Evolutionary conservation across 1,140 invertebrate genomes (phyloP).

Genomic region (Trichonephila clavata): DNA sequence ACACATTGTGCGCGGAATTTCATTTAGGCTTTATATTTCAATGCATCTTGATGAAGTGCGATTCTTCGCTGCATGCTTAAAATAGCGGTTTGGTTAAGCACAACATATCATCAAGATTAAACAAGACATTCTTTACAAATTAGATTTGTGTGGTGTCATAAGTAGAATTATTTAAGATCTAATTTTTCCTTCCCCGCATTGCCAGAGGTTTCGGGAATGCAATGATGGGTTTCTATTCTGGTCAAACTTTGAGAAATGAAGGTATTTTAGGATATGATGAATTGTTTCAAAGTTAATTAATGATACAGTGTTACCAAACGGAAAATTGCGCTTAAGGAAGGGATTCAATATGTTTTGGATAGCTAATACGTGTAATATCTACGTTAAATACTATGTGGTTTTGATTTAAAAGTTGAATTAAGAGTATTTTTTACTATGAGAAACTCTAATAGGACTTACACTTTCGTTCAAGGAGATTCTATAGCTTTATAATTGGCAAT

Average conservation of each 20-base stretch:
- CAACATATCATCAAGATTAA: constrained; percentile 43
- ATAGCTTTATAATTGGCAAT: too few relatives aligned
- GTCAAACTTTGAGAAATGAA: not conserved
- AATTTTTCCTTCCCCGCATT: constrained; percentile 18
- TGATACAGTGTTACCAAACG: not conserved
- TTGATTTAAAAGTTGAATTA: too few relatives aligned
- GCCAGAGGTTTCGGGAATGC: not conserved
- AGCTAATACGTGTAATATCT: too few relatives aligned
- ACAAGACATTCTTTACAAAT: constrained; percentile 18
- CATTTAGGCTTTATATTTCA: constrained; percentile 41
- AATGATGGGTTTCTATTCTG: not conserved
- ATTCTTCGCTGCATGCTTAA: constrained; percentile 9
- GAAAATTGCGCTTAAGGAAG: not conserved
- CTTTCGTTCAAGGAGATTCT: too few relatives aligned
- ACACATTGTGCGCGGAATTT: constrained; percentile 8
- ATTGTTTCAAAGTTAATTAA: not conserved
- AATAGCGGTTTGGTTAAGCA: not conserved
- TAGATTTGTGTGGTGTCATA: constrained; percentile 19
- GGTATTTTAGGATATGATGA: not conserved
- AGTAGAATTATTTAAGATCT: constrained; percentile 33
- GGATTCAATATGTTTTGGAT: not conserved
- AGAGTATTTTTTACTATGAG: too few relatives aligned
- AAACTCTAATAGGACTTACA: too few relatives aligned
- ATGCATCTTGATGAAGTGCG: constrained; percentile 48
- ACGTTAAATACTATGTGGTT: too few relatives aligned